These are phyloP conservation scores for Monodelphis domestica DNA, from an alignment of 2,797 vertebrate genomes.

Conservation along the genomic window DNA sequence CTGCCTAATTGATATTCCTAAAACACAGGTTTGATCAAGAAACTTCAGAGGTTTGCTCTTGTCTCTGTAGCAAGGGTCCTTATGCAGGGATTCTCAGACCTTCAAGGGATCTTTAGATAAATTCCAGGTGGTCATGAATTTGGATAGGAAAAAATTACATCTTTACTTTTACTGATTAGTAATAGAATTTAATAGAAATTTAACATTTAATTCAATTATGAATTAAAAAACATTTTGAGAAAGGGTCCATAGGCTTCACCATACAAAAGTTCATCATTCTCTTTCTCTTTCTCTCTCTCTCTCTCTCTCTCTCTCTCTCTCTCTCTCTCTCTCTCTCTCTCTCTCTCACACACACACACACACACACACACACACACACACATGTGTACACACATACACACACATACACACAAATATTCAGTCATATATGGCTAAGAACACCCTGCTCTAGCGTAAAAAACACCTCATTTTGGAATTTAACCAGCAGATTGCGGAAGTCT, in stretches of 20 bases:
- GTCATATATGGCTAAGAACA: too few species aligned
- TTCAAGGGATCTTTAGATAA: neutral
- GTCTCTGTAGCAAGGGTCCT: neutral
- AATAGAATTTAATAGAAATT: neutral
- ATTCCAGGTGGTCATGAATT: neutral
- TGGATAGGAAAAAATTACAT: neutral
- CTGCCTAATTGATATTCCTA: neutral
- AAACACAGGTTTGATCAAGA: neutral
- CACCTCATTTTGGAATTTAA: neutral
- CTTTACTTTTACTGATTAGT: neutral
- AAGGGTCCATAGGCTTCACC: neutral
- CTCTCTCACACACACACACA: too few species aligned
- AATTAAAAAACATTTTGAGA: neutral
- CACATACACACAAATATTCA: too few species aligned
- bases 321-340: too few species aligned
- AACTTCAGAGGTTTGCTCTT: neutral
- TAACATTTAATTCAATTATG: neutral
- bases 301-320: too few species aligned
- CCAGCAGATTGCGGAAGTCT: neutral
- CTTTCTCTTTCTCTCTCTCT: too few species aligned
- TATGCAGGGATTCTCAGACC: neutral
- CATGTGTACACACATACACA: too few species aligned
- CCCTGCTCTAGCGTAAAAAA: too few species aligned
- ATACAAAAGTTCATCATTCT: neutral
- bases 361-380: neutral